Percentiles rank a stretch among this genome's conserved stretches.
Conservation (phyloP, 2,888 invertebrate genomes). For the Caenorhabditis plicata region DNA sequence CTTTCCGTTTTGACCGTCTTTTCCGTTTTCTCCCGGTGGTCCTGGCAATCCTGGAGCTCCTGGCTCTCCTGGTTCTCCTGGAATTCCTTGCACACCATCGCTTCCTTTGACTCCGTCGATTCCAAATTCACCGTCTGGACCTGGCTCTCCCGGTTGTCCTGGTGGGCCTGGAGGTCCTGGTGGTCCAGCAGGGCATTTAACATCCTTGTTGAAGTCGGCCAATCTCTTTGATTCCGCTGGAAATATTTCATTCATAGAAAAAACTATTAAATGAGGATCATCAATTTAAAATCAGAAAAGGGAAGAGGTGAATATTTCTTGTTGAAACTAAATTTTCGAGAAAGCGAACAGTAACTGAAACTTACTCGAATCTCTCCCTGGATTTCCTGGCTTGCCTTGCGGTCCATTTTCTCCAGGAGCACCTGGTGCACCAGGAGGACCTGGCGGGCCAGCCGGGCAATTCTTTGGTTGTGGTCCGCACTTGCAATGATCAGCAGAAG, state of each 20-base stretch:
- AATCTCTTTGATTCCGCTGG: constrained; percentile 9
- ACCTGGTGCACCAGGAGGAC: constrained; percentile 27
- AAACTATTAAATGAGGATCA: too few species aligned
- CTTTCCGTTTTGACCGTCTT: constrained; percentile 20
- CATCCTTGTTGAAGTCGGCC: constrained; percentile 26
- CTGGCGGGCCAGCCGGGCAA: constrained; percentile 31
- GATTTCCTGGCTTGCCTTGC: constrained; percentile 24
- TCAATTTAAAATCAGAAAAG: too few species aligned
- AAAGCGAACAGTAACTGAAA: too few species aligned
- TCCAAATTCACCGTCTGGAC: constrained; percentile 26
- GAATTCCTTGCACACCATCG: constrained; percentile 20
- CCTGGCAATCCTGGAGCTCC: constrained; percentile 31
- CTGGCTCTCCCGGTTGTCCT: constrained; percentile 28
- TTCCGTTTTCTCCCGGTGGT: constrained; percentile 25
- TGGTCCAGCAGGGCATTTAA: constrained; percentile 31
- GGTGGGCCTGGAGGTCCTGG: constrained; percentile 33
- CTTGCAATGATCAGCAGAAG: constrained; percentile 14
- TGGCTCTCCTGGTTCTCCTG: constrained; percentile 20
- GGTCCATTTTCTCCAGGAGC: constrained; percentile 26
- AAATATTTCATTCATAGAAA: too few species aligned
- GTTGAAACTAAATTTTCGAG: not conserved
- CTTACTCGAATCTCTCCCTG: too few species aligned
- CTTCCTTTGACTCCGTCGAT: constrained; percentile 24
- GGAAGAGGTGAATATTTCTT: too few species aligned
- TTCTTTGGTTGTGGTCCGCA: constrained; percentile 24